phyloP scores from a whole-genome alignment of 2,113 vertebrate genomes.

The Lasiurus borealis region DNA sequence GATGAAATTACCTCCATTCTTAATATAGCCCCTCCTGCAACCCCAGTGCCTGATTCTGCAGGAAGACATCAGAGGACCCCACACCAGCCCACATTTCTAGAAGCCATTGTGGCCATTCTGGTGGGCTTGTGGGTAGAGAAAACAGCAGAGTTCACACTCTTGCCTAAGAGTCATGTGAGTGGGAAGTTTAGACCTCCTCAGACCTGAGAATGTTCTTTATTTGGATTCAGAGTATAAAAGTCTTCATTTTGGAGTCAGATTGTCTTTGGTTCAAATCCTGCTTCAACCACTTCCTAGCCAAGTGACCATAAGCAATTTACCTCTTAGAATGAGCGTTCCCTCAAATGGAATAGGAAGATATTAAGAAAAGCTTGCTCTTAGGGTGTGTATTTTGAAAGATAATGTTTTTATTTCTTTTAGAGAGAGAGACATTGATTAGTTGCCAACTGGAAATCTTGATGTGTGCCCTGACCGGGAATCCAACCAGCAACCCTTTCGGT shows the following conservation, averaged over 20 bases:
- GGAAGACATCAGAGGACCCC: conserved; percentile 1
- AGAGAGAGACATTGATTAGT: neutral
- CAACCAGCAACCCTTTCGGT: neutral
- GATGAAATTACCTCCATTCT: neutral
- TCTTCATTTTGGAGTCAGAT: neutral
- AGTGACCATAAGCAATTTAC: neutral
- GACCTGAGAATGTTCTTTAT: neutral
- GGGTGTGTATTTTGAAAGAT: no score
- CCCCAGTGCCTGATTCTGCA: neutral
- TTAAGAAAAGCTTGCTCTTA: neutral
- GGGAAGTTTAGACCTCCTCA: neutral
- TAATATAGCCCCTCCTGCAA: neutral
- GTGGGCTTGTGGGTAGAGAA: neutral
- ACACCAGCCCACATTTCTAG: neutral
- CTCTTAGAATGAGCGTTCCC: neutral
- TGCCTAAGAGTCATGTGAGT: neutral
- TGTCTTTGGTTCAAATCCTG: neutral
- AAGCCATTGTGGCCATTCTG: neutral
- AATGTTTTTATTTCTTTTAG: neutral
- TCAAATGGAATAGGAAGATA: neutral
- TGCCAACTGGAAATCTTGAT: neutral
- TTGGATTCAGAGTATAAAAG: neutral
- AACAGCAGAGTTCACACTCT: neutral
- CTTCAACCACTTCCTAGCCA: neutral
- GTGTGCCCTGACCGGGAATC: neutral